Evolutionary conservation across 2,888 invertebrate species (phyloP), one percentile per base, ranked within the genome.

Genomic region (Thecocarcelia acutangulata): DNA sequence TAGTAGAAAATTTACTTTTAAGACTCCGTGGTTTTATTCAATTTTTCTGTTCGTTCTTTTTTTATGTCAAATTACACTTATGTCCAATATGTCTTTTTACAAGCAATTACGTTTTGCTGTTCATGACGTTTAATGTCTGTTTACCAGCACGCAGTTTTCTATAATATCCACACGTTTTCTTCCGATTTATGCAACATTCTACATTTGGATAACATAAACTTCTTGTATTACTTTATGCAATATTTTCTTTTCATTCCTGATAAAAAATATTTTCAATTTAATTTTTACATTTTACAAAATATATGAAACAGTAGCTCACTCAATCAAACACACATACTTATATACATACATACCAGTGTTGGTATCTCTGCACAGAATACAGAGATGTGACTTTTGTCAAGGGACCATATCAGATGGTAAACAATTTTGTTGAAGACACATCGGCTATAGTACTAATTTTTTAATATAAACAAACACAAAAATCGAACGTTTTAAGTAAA

Each of bases 21-120:
- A 15, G 17, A 21, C n/a, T 33, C 40, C 5, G 5, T 15, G 8
- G 8, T 5, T 42, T 42, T 19, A 28, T 6, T 2, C n/a, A 21
- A 40, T 58, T 17, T 28, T 17, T 59, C 15, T 70, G 28, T 68
- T 33, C 17, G n/a, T n/a, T n/a, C n/a, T n/a, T n/a, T 63, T 44
- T 15, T 1, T 44, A 33, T 56, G 42, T 19, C 15, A 54, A 28
- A 58, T 50, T 42, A 46, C 19, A 63, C 12, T 33, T 19, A 44
- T 52, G 54, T 48, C 56, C 70, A 78, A 75, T 78, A 82, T 82
- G 82, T 63, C 61, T 72, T 24, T 69, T 33, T 9, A 37, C 40
- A 13, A 19, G 61, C 12, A 13, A 48, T 17, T 37, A 4, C 33
- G 19, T 44, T 11, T 24, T 37, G 4, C 37, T 46, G 37, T 54